Conservation (phyloP, 2,113 vertebrate genomes). For the Cnemophilus loriae region DNA sequence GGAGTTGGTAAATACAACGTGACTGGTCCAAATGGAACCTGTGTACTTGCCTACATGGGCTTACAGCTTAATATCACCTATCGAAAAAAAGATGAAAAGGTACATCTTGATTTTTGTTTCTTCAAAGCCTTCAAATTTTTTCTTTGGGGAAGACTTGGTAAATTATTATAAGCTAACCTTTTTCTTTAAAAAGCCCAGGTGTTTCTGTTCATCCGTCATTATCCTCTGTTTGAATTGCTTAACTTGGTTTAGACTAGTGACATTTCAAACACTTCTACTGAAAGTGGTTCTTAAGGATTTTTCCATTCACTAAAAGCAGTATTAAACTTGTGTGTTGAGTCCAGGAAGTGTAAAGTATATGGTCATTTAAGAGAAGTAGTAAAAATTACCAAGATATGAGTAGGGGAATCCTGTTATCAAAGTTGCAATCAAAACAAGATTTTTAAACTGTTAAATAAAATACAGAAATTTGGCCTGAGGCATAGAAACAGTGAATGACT, state of each 20-base stretch:
- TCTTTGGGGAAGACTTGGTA: neutral
- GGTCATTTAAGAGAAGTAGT: neutral
- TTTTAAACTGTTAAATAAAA: neutral
- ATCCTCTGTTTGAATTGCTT: neutral
- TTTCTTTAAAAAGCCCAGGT: neutral
- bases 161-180: neutral
- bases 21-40: conserved; percentile 73
- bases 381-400: neutral
- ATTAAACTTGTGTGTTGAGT: neutral
- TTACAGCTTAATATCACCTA: conserved; percentile 87
- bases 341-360: too few relatives aligned
- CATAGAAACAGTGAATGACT: neutral
- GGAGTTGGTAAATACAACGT: conserved; percentile 73
- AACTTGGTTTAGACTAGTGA: neutral
- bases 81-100: conserved; percentile 68
- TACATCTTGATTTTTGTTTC: neutral
- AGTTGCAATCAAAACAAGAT: neutral
- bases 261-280: neutral
- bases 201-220: neutral
- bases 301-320: neutral
- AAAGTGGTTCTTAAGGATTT: neutral
- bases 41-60: conserved; percentile 85
- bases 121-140: neutral
- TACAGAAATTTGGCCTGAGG: neutral
- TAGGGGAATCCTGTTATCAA: neutral